Evolutionary conservation across 2,888 invertebrate species (phyloP).

Genomic region (Hypomecis atomaria): DNA sequence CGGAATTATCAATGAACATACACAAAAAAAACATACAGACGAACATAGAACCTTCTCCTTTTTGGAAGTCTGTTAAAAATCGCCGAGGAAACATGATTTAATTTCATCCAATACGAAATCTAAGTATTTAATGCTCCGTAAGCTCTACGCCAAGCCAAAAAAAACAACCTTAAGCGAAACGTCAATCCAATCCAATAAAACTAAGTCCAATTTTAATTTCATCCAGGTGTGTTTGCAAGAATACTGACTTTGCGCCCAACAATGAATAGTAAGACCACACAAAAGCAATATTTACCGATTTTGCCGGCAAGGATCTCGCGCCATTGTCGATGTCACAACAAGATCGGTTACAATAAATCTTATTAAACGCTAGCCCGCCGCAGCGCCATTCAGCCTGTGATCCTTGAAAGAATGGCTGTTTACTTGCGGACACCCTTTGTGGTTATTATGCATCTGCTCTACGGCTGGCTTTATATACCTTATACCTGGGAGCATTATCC

Average conservation of each 20-base stretch:
- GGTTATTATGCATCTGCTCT: conserved; percentile 67
- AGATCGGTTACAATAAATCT: conserved; percentile 85
- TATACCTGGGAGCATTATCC: conserved; percentile 44
- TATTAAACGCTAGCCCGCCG: conserved; percentile 76
- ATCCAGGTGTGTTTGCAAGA: conserved; percentile 71
- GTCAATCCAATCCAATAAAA: conserved; percentile 13
- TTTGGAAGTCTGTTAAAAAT: too few species aligned
- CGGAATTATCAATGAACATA: too few species aligned
- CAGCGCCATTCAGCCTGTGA: conserved; percentile 73
- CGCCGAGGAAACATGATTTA: too few species aligned
- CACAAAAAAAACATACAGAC: too few species aligned
- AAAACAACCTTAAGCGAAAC: too few species aligned
- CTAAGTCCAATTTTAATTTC: conserved; percentile 41
- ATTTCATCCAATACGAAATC: too few species aligned
- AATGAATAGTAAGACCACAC: conserved; percentile 74
- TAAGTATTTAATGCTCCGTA: too few species aligned
- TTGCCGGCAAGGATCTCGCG: conserved; percentile 69
- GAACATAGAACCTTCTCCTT: too few species aligned
- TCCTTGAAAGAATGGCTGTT: conserved; percentile 74
- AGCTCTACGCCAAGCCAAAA: too few species aligned
- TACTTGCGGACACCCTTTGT: conserved; percentile 71
- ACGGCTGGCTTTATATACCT: background rate
- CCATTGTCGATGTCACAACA: conserved; percentile 83
- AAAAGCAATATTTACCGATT: conserved; percentile 72
- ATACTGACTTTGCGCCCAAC: conserved; percentile 71